phyloP scores from a whole-genome alignment of 2,797 vertebrate genomes.

The Pristis pectinata region DNA sequence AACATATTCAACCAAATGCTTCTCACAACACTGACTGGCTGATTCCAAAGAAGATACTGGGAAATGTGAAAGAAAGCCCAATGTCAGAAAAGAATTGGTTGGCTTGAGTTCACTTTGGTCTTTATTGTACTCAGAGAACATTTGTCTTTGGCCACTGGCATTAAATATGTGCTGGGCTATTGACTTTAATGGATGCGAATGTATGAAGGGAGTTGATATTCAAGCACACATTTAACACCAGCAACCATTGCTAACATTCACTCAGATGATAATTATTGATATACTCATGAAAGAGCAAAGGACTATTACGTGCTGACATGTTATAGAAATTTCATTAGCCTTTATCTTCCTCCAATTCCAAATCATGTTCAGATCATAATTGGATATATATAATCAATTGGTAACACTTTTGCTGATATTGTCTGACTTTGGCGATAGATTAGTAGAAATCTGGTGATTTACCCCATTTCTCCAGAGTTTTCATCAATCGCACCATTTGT shows the following conservation, averaged over 20 bases:
- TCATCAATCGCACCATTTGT: background rate
- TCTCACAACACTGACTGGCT: background rate
- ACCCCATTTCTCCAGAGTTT: background rate
- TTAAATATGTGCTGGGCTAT: too few species aligned
- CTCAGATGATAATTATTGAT: background rate
- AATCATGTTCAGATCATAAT: background rate
- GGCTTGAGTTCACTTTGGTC: background rate
- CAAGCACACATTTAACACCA: too few species aligned
- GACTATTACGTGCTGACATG: background rate
- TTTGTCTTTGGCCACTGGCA: too few species aligned
- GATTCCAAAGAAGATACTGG: background rate
- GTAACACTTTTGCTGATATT: background rate
- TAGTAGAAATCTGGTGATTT: background rate
- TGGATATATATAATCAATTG: background rate
- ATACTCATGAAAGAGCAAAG: background rate
- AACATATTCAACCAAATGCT: background rate
- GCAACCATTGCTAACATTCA: background rate
- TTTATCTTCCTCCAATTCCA: background rate
- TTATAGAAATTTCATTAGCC: background rate
- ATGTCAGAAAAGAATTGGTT: background rate
- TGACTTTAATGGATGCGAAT: too few species aligned
- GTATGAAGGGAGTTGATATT: too few species aligned
- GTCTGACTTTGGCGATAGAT: background rate
- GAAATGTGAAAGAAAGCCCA: background rate
- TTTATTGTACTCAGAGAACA: background rate